Evolutionary conservation across 2,888 invertebrate species (phyloP).

Genomic region (Euphydryas editha): DNA sequence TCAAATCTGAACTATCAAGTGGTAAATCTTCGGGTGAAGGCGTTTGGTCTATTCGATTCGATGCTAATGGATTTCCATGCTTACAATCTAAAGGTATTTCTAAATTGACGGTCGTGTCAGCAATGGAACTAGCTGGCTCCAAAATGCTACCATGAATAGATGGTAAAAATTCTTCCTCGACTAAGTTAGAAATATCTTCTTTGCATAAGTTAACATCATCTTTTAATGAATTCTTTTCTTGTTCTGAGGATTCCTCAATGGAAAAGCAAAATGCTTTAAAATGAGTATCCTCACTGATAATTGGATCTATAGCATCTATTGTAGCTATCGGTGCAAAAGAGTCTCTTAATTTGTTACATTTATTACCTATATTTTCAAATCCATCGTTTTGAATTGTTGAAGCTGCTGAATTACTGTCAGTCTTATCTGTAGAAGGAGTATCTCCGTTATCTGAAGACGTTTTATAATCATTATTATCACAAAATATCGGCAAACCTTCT

Average conservation of each 20-base stretch:
- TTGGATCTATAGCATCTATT: constrained; percentile 56
- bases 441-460: constrained; percentile 78
- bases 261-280: constrained; percentile 38
- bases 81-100: constrained; percentile 81
- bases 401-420: constrained; percentile 80
- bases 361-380: constrained; percentile 60
- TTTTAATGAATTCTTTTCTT: constrained; percentile 32
- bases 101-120: constrained; percentile 80
- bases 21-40: constrained; percentile 94
- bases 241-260: constrained; percentile 30
- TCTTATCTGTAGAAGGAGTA: constrained; percentile 83
- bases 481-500: constrained; percentile 83
- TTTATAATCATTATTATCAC: constrained; percentile 73
- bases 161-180: constrained; percentile 85
- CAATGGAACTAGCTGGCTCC: constrained; percentile 82
- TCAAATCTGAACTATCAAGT: constrained; percentile 88
- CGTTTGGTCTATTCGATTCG: constrained; percentile 88
- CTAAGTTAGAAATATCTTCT: constrained; percentile 63
- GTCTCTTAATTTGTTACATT: constrained; percentile 46
- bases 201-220: constrained; percentile 46
- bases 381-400: constrained; percentile 79
- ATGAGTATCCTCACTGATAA: constrained; percentile 54
- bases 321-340: constrained; percentile 61
- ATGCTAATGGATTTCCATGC: constrained; percentile 65
- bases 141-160: constrained; percentile 84